Evolutionary conservation across 2,113 vertebrate genomes (phyloP).

Genomic region (Semnopithecus entellus): DNA sequence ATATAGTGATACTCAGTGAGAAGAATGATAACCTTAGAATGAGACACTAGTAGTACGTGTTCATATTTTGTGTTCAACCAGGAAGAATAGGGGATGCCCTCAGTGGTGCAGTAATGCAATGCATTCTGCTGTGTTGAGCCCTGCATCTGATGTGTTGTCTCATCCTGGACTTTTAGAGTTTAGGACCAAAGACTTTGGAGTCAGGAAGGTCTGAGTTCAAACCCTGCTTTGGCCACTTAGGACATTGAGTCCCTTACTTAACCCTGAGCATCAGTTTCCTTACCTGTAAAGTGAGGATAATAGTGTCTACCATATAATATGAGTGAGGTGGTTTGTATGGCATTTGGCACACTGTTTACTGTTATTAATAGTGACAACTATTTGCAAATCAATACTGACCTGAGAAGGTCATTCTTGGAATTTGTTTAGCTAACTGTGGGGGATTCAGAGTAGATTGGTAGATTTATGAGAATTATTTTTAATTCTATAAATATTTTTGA

Average conservation of each 20-base stretch:
- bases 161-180: not conserved
- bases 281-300: not conserved
- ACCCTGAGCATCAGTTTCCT: not conserved
- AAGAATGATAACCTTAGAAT: too few species aligned
- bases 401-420: not conserved
- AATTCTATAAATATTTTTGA: slow-evolving; percentile 26
- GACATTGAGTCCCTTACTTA: not conserved
- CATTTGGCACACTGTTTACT: not conserved
- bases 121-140: not conserved
- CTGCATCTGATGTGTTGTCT: not conserved
- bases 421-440: not conserved
- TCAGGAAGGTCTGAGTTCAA: not conserved
- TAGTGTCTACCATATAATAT: not conserved
- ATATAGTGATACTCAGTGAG: too few species aligned
- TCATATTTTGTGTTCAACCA: not conserved
- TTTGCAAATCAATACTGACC: slow-evolving; percentile 4
- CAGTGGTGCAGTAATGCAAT: rapidly evolving
- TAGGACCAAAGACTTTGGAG: not conserved
- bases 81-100: not conserved
- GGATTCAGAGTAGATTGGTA: not conserved
- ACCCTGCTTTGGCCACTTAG: not conserved
- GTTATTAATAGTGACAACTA: not conserved
- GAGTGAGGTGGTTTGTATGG: not conserved
- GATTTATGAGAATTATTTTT: not conserved
- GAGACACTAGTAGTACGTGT: not conserved